phyloP scores from a whole-genome alignment of 64 coral and sea anemone genomes.

The Montipora foliosa region DNA sequence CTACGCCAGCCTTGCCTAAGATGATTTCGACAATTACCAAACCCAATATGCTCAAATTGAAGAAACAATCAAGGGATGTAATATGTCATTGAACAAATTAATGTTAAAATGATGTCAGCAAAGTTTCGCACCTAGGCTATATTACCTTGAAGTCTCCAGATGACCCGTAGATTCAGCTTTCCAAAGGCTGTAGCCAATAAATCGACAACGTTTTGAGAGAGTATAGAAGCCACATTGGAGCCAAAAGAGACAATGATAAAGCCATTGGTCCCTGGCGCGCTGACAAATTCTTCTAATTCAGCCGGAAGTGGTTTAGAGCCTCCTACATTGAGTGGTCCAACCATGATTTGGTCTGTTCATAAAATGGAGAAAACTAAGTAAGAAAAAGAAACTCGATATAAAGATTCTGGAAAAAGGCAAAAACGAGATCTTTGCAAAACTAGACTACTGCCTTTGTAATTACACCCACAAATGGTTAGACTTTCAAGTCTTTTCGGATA shows the following conservation, averaged over 20 bases:
- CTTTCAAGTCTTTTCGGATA: no score
- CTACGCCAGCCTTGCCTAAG: no score
- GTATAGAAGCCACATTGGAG: conserved; percentile 39
- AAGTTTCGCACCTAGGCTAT: no score
- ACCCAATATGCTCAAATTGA: no score
- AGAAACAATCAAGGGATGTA: no score
- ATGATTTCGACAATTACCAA: no score
- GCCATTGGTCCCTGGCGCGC: conserved; percentile 53
- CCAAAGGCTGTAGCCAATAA: conserved; percentile 66
- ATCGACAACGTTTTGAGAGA: conserved; percentile 22
- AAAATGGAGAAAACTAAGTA: not conserved
- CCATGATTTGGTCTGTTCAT: conserved; percentile 43
- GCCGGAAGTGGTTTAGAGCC: conserved; percentile 52
- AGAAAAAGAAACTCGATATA: not conserved
- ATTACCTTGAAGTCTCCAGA: conserved; percentile 58
- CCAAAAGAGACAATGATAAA: conserved; percentile 85
- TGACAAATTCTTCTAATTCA: conserved; percentile 73
- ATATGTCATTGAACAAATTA: no score
- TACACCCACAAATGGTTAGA: no score
- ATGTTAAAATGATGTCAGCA: no score
- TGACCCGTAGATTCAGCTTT: conserved; percentile 52
- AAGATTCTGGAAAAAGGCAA: not conserved
- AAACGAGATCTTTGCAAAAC: not conserved
- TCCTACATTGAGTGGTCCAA: conserved; percentile 61
- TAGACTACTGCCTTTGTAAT: no score